Evolutionary conservation across 2,113 vertebrate genomes (phyloP).

Genomic region (Stegostoma tigrinum): DNA sequence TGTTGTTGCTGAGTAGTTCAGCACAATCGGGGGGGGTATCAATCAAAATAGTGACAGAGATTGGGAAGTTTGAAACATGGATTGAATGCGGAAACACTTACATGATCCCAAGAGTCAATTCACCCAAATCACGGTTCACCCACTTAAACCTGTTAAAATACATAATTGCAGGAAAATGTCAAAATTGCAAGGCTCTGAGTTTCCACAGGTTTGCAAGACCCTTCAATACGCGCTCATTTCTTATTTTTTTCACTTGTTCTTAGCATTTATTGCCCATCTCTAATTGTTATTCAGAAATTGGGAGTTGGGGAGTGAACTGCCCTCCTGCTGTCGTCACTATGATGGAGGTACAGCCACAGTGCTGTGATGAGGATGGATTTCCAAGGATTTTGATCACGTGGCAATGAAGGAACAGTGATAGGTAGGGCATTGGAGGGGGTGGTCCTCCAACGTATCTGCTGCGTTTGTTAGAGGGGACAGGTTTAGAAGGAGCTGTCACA

Average conservation of each 20-base stretch:
- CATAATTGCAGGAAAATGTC: background rate
- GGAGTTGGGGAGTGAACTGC: background rate
- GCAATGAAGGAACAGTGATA: background rate
- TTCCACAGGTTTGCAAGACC: background rate
- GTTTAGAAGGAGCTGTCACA: background rate
- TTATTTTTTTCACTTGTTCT: background rate
- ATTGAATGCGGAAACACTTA: background rate
- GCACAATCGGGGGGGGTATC: background rate
- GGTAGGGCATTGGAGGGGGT: background rate
- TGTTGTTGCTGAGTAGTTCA: background rate
- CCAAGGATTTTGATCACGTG: background rate
- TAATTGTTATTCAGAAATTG: background rate
- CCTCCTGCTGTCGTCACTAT: background rate
- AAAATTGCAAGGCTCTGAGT: background rate
- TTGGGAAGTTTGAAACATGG: background rate
- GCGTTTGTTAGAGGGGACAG: background rate
- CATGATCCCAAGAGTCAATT: background rate
- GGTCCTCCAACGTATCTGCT: background rate
- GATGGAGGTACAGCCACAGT: background rate
- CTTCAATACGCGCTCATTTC: background rate
- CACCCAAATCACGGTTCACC: background rate
- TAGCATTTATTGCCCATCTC: background rate
- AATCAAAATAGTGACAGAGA: background rate
- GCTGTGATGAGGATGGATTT: background rate
- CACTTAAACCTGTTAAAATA: background rate